These are phyloP conservation scores for Synanthedon andrenaeformis DNA, from an alignment of 2,888 invertebrate genomes.

Conservation along the genomic window DNA sequence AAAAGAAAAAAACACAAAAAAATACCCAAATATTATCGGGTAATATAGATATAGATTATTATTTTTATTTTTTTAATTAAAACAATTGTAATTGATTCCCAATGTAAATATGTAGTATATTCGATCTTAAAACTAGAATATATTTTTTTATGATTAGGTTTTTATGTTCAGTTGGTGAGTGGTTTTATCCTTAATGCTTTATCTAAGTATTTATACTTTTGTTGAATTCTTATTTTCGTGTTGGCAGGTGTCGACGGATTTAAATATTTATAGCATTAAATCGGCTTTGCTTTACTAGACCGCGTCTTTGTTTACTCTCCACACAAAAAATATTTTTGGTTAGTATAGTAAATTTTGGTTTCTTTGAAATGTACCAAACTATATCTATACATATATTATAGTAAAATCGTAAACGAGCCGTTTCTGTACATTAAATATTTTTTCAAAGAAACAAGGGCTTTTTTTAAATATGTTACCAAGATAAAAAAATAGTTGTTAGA, in stretches of 20 bases:
- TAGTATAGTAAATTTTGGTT: neutral
- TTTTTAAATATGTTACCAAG: neutral
- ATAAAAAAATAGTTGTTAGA: too few species aligned
- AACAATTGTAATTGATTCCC: too few species aligned
- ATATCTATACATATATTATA: too few species aligned
- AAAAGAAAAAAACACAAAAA: too few species aligned
- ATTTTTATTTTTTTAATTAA: too few species aligned
- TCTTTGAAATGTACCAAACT: too few species aligned
- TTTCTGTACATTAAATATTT: neutral
- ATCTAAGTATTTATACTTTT: neutral
- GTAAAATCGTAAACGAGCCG: neutral
- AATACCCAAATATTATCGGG: too few species aligned
- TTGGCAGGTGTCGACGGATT: slow-evolving; percentile 7
- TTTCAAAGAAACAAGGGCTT: neutral
- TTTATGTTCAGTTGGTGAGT: too few species aligned
- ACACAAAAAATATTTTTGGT: neutral
- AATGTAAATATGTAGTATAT: too few species aligned
- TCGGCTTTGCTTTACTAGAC: slow-evolving; percentile 8
- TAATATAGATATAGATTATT: too few species aligned
- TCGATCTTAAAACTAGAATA: too few species aligned
- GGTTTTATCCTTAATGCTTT: neutral
- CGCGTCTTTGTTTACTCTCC: slow-evolving; percentile 6
- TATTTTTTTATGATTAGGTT: too few species aligned
- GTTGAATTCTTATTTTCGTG: neutral
- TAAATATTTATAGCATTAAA: slow-evolving; percentile 12